A percentile compares a stretch with the other conserved stretches of the same genome.
Conservation (phyloP, 2,797 vertebrate genomes). For the Lepilemur septentrionalis region DNA sequence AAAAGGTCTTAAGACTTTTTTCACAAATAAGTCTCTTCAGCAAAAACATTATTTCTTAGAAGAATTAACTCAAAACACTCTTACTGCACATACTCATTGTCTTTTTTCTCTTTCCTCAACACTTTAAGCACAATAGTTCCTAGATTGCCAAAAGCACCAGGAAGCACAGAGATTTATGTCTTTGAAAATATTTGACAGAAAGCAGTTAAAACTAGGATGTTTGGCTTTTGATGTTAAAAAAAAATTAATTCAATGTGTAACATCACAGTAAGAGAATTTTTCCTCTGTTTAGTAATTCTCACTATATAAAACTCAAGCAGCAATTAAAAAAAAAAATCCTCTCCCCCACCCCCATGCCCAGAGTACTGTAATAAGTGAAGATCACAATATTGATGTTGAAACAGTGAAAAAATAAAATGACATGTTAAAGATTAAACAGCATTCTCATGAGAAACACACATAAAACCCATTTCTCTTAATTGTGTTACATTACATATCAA, state of each 20-base stretch:
- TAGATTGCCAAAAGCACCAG: conserved; percentile 4
- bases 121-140: conserved; percentile 32
- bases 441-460: background rate
- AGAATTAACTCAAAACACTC: background rate
- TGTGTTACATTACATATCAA: background rate
- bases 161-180: background rate
- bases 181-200: conserved; percentile 18
- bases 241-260: background rate
- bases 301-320: background rate
- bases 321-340: conserved; percentile 10
- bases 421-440: conserved; percentile 38
- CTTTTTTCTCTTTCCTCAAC: background rate
- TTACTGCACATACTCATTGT: background rate
- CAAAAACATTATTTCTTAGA: background rate
- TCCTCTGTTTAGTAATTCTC: conserved; percentile 24
- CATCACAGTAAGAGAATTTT: conserved; percentile 33
- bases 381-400: background rate
- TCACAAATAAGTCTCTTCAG: background rate
- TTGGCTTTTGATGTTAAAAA: background rate
- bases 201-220: background rate
- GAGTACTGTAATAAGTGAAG: background rate
- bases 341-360: no score
- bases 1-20: conserved; percentile 4
- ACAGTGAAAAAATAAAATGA: background rate
- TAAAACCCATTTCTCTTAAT: background rate